Percentiles rank a stretch among this genome's conserved stretches.
These are phyloP conservation scores for Anguilla pacifica DNA, from an alignment of 2,797 vertebrate species.

Conservation along the genomic window DNA sequence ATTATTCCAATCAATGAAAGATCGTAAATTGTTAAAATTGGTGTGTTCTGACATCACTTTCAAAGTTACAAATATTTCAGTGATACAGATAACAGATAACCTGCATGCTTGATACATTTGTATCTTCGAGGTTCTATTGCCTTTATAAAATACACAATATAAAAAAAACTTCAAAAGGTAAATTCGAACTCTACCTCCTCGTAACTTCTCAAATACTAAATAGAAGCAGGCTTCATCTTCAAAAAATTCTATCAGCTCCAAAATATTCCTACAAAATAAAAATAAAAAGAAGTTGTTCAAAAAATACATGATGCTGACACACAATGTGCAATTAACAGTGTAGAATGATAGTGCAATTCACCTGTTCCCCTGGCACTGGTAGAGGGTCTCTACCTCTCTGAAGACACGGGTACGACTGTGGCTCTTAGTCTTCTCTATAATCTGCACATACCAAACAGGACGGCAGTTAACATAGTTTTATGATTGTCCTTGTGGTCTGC, in stretches of 20 bases:
- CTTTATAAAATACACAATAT: not conserved
- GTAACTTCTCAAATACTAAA: slow-evolving; percentile 96
- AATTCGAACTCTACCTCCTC: slow-evolving; percentile 79
- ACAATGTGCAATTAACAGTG: not conserved
- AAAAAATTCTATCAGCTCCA: slow-evolving; percentile 96
- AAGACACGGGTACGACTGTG: slow-evolving; percentile 93
- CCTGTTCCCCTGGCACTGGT: slow-evolving; percentile 97
- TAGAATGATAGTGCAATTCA: slow-evolving; percentile 60
- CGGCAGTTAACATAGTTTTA: not conserved
- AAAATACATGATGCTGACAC: not conserved
- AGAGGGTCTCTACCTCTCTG: slow-evolving; percentile 92
- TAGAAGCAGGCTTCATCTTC: slow-evolving; percentile 92
- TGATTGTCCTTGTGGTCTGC: not conserved
- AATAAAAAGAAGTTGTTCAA: not conserved
- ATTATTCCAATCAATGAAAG: not conserved
- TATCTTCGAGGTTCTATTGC: not conserved
- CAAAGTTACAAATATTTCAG: not conserved
- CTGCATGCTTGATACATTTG: not conserved
- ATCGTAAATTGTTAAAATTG: not conserved
- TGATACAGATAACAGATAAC: not conserved
- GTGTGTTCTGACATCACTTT: not conserved
- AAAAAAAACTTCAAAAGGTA: slow-evolving; percentile 3
- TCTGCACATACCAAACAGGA: slow-evolving; percentile 69
- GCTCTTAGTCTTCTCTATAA: slow-evolving; percentile 90
- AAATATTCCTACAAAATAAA: slow-evolving; percentile 82